Conservation (phyloP, 1,140 invertebrate species). For the Galendromus occidentalis region DNA sequence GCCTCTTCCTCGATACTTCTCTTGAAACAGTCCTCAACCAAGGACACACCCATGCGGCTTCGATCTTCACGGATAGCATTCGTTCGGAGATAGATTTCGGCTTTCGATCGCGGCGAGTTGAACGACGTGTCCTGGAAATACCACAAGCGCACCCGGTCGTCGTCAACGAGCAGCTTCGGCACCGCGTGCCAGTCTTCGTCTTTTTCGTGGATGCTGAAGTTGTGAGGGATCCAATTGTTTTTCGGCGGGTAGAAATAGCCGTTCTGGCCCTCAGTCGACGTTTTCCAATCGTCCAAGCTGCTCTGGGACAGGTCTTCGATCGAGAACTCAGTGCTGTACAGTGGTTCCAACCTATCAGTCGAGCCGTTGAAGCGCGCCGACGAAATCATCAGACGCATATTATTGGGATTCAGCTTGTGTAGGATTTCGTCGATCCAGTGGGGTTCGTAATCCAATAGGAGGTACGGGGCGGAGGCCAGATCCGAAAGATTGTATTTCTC, state of each 20-base stretch:
- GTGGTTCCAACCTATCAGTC: constrained; percentile 4
- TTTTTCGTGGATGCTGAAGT: constrained; percentile 8
- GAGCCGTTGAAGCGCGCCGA: constrained; percentile 5
- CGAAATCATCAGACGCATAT: background rate
- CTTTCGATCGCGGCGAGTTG: constrained; percentile 3
- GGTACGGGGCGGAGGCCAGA: background rate
- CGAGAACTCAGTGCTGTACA: background rate
- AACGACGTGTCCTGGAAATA: constrained; percentile 2
- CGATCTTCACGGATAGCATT: background rate
- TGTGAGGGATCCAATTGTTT: background rate
- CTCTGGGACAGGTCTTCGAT: background rate
- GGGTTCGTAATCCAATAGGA: background rate
- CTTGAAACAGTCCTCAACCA: constrained; percentile 8
- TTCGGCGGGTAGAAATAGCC: background rate
- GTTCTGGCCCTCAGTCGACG: background rate
- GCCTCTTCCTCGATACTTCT: constrained; percentile 5
- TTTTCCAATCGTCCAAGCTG: background rate
- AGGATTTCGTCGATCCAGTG: background rate
- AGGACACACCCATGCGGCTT: background rate
- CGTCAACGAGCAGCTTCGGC: background rate
- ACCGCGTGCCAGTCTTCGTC: background rate
- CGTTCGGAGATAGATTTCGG: constrained; percentile 1
- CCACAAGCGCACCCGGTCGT: background rate
- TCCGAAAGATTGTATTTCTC: constrained; percentile 6
- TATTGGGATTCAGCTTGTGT: background rate